These are phyloP conservation scores for Psylliodes chrysocephalus DNA, from an alignment of 2,888 invertebrate genomes.

Conservation along the genomic window DNA sequence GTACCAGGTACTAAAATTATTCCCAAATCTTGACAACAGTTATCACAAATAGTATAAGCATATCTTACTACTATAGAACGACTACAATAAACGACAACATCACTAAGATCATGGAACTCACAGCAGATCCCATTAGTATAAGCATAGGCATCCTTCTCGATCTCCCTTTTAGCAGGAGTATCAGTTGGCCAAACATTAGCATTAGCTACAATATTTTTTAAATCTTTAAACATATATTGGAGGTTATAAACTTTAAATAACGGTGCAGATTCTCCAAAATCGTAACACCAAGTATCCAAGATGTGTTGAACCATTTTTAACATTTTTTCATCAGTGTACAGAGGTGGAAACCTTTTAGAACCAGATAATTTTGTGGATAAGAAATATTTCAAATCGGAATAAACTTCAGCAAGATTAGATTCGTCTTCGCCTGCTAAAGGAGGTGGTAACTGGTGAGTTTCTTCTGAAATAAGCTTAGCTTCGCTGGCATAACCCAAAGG, in stretches of 20 bases:
- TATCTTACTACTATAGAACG: constrained; percentile 63
- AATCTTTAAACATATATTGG: constrained; percentile 56
- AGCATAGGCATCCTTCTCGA: constrained; percentile 61
- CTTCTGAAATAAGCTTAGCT: constrained; percentile 61
- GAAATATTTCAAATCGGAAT: constrained; percentile 61
- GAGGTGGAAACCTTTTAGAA: constrained; percentile 40
- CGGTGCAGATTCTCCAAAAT: constrained; percentile 34
- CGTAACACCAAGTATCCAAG: constrained; percentile 56
- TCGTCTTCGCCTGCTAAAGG: constrained; percentile 60
- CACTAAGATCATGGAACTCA: constrained; percentile 61
- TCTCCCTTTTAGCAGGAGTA: constrained; percentile 54
- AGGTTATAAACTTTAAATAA: constrained; percentile 57
- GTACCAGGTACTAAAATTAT: constrained; percentile 61
- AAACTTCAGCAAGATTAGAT: constrained; percentile 59
- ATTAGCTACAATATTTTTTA: constrained; percentile 53
- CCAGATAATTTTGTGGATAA: constrained; percentile 48
- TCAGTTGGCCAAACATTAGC: constrained; percentile 46
- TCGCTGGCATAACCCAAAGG: constrained; percentile 64
- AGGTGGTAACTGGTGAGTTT: constrained; percentile 64
- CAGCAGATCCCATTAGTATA: constrained; percentile 59
- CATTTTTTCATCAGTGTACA: constrained; percentile 49
- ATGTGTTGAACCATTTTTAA: constrained; percentile 54
- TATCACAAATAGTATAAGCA: constrained; percentile 64
- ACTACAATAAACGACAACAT: constrained; percentile 60
- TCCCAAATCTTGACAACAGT: constrained; percentile 62